These are phyloP conservation scores for Sylvietta virens DNA, from an alignment of 2,113 vertebrate genomes.

Conservation along the genomic window DNA sequence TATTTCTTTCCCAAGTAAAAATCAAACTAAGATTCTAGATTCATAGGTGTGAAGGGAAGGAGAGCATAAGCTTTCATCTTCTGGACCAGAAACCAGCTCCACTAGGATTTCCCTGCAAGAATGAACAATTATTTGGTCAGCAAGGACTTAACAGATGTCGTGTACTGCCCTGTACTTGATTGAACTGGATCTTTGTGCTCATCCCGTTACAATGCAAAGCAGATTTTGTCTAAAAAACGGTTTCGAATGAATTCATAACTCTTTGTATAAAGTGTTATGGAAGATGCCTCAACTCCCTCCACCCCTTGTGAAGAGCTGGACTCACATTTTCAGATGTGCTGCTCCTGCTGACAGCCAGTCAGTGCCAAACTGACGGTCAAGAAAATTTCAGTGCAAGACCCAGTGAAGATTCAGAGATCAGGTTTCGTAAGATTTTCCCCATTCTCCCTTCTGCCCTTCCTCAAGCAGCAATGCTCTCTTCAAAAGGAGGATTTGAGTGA, in stretches of 20 bases:
- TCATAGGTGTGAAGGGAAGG: not conserved
- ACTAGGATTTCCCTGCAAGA: not conserved
- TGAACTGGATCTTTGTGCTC: not conserved
- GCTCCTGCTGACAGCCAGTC: conserved; percentile 8
- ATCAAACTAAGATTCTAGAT: not conserved
- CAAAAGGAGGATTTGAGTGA: not conserved
- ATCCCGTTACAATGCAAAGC: not conserved
- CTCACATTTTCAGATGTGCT: not conserved
- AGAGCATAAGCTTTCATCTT: not conserved
- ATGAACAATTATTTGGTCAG: not conserved
- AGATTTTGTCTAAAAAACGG: not conserved
- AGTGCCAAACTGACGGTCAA: not conserved
- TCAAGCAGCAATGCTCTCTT: not conserved
- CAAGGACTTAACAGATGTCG: not conserved
- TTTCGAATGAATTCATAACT: not conserved
- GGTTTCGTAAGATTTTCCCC: not conserved
- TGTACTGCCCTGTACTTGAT: not conserved
- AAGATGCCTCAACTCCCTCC: not conserved
- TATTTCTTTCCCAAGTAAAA: not conserved
- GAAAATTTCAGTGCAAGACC: not conserved
- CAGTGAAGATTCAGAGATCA: not conserved
- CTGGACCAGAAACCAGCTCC: not conserved
- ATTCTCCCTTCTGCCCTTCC: not conserved
- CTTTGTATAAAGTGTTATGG: not conserved
- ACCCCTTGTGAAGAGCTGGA: not conserved